Evolutionary conservation across 2,888 invertebrate genomes (phyloP).

Genomic region (Sisyra terminalis): DNA sequence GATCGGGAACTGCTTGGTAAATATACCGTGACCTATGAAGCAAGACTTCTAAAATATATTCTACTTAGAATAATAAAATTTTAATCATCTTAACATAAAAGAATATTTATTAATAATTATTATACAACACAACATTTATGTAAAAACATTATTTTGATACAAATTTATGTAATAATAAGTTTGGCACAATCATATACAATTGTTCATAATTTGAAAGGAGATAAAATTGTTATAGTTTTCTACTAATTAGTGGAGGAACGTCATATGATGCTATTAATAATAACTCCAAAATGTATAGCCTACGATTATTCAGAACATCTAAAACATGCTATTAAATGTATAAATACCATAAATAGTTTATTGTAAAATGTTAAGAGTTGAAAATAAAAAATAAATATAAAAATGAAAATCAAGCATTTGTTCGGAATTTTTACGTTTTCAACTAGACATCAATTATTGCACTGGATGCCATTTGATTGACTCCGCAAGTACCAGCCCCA

Average conservation of each 20-base stretch:
- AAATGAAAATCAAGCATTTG: neutral
- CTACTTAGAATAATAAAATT: conserved; percentile 39
- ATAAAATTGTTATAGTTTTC: too few relatives aligned
- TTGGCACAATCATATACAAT: neutral
- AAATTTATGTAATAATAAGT: neutral
- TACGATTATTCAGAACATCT: too few relatives aligned
- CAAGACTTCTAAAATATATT: conserved; percentile 66
- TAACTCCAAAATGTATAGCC: too few relatives aligned
- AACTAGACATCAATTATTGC: conserved; percentile 37
- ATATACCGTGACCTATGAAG: conserved; percentile 84
- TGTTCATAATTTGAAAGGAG: neutral
- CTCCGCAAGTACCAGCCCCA: conserved; percentile 89
- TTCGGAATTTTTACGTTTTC: conserved; percentile 10
- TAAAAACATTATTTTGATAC: neutral
- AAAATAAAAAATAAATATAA: neutral
- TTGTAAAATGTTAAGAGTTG: too few relatives aligned
- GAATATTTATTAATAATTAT: neutral
- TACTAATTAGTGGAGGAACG: too few relatives aligned
- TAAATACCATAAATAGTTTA: too few relatives aligned
- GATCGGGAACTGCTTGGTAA: conserved; percentile 55
- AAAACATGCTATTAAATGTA: too few relatives aligned
- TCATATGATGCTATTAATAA: too few relatives aligned
- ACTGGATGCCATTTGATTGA: conserved; percentile 82
- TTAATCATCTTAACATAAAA: neutral
- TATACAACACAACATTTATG: neutral